Percentiles rank a stretch among this genome's conserved stretches.
These are phyloP conservation scores for Hydrochoerus hydrochaeris DNA, from an alignment of 2,113 vertebrate genomes.

Conservation along the genomic window DNA sequence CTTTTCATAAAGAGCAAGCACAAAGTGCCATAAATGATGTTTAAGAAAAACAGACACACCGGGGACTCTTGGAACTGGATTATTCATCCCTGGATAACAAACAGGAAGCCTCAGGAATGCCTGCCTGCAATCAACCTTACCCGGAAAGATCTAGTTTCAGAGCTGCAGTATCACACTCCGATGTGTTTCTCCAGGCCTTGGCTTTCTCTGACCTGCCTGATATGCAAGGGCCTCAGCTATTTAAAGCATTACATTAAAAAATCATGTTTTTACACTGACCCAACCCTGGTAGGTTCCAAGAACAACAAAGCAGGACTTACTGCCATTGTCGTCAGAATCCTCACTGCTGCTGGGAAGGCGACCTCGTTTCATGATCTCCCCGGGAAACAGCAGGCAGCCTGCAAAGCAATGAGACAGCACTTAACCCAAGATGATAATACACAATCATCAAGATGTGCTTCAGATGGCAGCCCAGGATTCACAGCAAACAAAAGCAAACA, in stretches of 20 bases:
- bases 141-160: constrained; percentile 25
- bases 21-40: constrained; percentile 3
- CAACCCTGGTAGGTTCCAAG: constrained; percentile 75
- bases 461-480: constrained; percentile 77
- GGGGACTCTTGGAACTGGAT: constrained; percentile 30
- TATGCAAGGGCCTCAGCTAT: constrained; percentile 58
- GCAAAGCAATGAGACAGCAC: constrained; percentile 87
- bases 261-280: constrained; percentile 71
- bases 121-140: neutral
- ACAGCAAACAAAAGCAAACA: constrained; percentile 81
- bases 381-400: constrained; percentile 87
- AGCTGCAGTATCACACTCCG: neutral
- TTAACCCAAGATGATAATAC: constrained; percentile 84
- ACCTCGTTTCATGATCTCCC: constrained; percentile 95
- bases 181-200: constrained; percentile 1
- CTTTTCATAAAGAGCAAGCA: constrained; percentile 35
- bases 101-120: neutral
- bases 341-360: constrained; percentile 96
- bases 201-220: constrained; percentile 43
- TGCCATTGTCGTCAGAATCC: constrained; percentile 97
- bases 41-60: constrained; percentile 48
- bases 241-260: constrained; percentile 71
- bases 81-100: neutral
- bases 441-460: constrained; percentile 79
- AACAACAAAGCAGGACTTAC: constrained; percentile 91